phyloP scores from a whole-genome alignment of 2,797 vertebrate species.

The Carapus acus region DNA sequence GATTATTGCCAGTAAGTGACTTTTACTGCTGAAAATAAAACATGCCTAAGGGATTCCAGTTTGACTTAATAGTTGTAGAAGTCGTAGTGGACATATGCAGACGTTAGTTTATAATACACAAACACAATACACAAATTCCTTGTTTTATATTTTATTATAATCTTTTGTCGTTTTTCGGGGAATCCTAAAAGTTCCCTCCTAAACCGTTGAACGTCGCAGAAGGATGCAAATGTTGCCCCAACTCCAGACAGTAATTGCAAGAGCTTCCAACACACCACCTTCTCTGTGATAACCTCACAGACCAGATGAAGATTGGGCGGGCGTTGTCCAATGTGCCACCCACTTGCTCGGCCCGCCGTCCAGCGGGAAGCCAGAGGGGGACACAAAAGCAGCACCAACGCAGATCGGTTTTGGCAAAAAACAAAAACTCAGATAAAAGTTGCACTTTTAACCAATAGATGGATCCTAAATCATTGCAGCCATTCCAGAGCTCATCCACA shows the following conservation, averaged over 20 bases:
- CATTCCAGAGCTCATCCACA: conserved; percentile 34
- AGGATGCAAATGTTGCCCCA: conserved; percentile 33
- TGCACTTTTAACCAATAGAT: neutral
- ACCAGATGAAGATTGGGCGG: conserved; percentile 9
- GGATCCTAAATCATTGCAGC: conserved; percentile 33
- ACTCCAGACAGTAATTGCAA: conserved; percentile 39
- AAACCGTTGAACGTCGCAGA: conserved; percentile 44
- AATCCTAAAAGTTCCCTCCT: conserved; percentile 44
- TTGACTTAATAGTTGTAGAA: neutral
- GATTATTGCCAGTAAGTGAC: conserved; percentile 28
- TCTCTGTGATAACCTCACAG: conserved; percentile 20
- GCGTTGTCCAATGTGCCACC: conserved; percentile 9
- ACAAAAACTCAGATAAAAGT: conserved; percentile 3
- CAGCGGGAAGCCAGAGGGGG: conserved; percentile 7
- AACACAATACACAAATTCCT: neutral
- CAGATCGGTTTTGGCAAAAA: conserved; percentile 22
- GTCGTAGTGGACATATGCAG: conserved; percentile 8
- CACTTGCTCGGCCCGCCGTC: neutral
- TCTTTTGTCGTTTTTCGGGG: conserved; percentile 47
- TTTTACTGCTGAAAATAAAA: conserved; percentile 39
- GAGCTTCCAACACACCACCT: conserved; percentile 40
- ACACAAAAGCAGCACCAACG: conserved; percentile 31
- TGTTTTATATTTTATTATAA: conserved; percentile 53
- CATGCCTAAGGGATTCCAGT: neutral
- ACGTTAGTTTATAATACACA: neutral